Base-by-base conservation (phyloP, 2,113 vertebrate species). In the Megalops atlanticus region DNA sequence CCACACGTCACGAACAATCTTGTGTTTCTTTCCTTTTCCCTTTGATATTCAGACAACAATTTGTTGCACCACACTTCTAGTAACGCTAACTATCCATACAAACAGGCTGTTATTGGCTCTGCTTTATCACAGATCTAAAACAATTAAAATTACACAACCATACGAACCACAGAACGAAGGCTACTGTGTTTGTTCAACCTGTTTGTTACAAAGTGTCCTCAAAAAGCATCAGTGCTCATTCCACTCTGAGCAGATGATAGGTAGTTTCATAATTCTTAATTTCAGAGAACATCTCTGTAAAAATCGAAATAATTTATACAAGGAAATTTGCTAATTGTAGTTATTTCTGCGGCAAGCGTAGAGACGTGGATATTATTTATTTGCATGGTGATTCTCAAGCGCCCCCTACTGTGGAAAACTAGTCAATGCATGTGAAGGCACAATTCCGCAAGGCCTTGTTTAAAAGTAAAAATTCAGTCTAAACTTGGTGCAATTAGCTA, bases 381-480 rank as follows among this genome's bases (percentile, higher is more conserved):
- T 78, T 47, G 38, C 88, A 92, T 77, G 80, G 85, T 84, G 89
- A 86, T 85, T 8, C 89, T 83, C 85, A 92, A 84, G 92, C 91
- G 88, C 86, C 92, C 87, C 92, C 93, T 87, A 86, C 88, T 84
- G 93, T 85, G 0, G 0, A 0, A 14, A 77, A 0, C 0, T 0
- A 0, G 41, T 18, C 40, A 83, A 74, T 85, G 84, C 83, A 78
- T 0, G 0, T n/a, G 18, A 27, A 36, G 43, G 21, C 74, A 47
- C 11, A 14, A 14, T 52, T 49, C 18, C 75, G 18, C 69, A n/a
- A 74, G 70, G 52, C 52, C 18, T 58, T 18, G 5, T 58, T 21
- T 58, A n/a, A 49, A 49, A 49, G 16, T 12, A 49, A 49, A 12
- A 49, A 49, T 49, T 49, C n/a, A n/a, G n/a, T n/a, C n/a, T n/a